These are phyloP conservation scores for Anthopleura sola DNA, from an alignment of 64 coral and sea anemone genomes.

Conservation along the genomic window DNA sequence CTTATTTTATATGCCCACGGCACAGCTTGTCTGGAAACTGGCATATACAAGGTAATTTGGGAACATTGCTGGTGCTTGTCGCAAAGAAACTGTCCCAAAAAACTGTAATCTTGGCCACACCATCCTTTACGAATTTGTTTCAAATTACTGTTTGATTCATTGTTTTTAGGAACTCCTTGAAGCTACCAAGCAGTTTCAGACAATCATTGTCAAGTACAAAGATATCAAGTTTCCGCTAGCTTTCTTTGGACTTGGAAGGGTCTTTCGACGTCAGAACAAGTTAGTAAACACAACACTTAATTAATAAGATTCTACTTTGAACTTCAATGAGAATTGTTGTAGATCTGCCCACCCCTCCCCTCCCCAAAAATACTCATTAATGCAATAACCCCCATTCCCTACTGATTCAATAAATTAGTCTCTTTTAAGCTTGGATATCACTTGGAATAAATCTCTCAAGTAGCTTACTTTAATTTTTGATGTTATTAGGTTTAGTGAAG, in stretches of 20 bases:
- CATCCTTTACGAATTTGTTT: background rate
- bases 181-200: slow-evolving; percentile 78
- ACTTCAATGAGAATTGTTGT: too few relatives aligned
- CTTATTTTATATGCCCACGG: slow-evolving; percentile 76
- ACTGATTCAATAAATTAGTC: too few relatives aligned
- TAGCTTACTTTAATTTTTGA: background rate
- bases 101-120: too few relatives aligned
- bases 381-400: too few relatives aligned
- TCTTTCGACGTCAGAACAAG: slow-evolving; percentile 85
- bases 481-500: slow-evolving; percentile 62
- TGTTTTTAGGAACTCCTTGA: slow-evolving; percentile 57
- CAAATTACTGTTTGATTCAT: background rate
- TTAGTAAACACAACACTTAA: background rate
- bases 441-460: too few relatives aligned
- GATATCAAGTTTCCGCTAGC: slow-evolving; percentile 77
- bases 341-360: too few relatives aligned
- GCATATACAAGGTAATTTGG: slow-evolving; percentile 45
- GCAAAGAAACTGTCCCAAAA: too few relatives aligned
- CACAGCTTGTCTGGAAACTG: slow-evolving; percentile 65
- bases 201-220: slow-evolving; percentile 54
- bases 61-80: too few relatives aligned
- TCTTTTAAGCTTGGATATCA: too few relatives aligned
- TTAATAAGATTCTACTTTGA: too few relatives aligned
- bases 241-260: slow-evolving; percentile 68
- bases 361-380: too few relatives aligned